Evolutionary conservation across 2,888 invertebrate species (phyloP).

Genomic region (Yponomeuta sedellus): DNA sequence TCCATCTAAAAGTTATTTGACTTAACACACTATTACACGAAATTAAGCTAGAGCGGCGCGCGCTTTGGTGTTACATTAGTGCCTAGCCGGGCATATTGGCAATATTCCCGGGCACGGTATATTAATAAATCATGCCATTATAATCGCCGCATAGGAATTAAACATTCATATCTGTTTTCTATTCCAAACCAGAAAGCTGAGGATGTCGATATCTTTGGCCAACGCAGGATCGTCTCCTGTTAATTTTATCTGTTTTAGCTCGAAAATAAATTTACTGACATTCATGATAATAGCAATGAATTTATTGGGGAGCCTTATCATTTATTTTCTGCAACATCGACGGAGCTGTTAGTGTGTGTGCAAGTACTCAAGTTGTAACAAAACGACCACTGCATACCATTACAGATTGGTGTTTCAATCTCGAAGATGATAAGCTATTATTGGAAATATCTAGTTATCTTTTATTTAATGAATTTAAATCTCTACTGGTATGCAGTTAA

Average conservation of each 20-base stretch:
- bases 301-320: slow-evolving; percentile 16
- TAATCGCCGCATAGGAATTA: no score
- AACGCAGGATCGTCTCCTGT: not conserved
- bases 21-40: no score
- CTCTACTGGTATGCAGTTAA: not conserved
- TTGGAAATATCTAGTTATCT: not conserved
- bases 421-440: not conserved
- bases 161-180: not conserved
- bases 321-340: slow-evolving; percentile 21
- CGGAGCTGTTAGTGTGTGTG: slow-evolving; percentile 22
- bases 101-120: no score
- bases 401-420: not conserved
- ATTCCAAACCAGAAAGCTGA: not conserved
- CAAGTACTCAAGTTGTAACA: slow-evolving; percentile 22
- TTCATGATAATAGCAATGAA: slow-evolving; percentile 17
- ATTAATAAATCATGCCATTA: no score
- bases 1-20: no score
- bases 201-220: not conserved
- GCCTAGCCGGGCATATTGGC: no score
- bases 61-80: no score
- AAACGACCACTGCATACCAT: not conserved
- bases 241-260: not conserved
- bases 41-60: no score
- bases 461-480: slow-evolving; percentile 1
- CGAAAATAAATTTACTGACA: slow-evolving; percentile 34